Evolutionary conservation across 1,140 invertebrate genomes (phyloP), one percentile per base, ranked within the genome.

Genomic region (Riptortus pedestris): DNA sequence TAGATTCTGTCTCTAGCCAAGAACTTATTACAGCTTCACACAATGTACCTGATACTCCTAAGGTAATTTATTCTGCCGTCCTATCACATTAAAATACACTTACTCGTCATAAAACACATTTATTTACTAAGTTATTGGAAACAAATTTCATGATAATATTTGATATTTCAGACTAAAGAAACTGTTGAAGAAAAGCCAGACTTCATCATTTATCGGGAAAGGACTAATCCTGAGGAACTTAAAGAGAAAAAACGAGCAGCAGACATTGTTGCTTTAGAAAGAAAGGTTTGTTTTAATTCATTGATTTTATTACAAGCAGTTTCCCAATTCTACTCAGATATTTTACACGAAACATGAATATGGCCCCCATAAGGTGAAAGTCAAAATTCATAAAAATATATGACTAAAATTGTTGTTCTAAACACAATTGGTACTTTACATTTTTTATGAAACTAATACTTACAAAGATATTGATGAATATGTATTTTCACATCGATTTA

Each of bases 1-100:
- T 85, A 16, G 84, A 86, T 68, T 84, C 82, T 61, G 80, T 84
- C 1, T 77, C 79, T 12, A 80, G 80, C 0, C 81, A 83, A 67
- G 81, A 84, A 68, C 68, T 81, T 33, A 72, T 77, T 70, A 73
- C 76, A 71, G 74, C 75, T 24, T 77, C 74, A 66, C 78, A 26
- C 45, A 33, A 14, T 43, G 26, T 24, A 24, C 38, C 52, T 64
- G 63, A 26, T 38, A 18, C 28, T 55, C 52, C 27, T 57, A 33
- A 33, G 38, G 59, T 60, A 55, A n/a, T 47, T 18, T 47, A n/a
- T 47, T 18, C 7, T 47, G 18, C 2, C 16, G n/a, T n/a, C n/a
- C n/a, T n/a, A n/a, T n/a, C n/a, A n/a, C n/a, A n/a, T n/a, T n/a
- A n/a, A n/a, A n/a, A n/a, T n/a, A n/a, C n/a, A n/a, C n/a, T n/a